Percentiles rank a stretch among this genome's conserved stretches.
These are phyloP conservation scores for Solen grandis DNA, from an alignment of 1,140 invertebrate species.

Conservation along the genomic window DNA sequence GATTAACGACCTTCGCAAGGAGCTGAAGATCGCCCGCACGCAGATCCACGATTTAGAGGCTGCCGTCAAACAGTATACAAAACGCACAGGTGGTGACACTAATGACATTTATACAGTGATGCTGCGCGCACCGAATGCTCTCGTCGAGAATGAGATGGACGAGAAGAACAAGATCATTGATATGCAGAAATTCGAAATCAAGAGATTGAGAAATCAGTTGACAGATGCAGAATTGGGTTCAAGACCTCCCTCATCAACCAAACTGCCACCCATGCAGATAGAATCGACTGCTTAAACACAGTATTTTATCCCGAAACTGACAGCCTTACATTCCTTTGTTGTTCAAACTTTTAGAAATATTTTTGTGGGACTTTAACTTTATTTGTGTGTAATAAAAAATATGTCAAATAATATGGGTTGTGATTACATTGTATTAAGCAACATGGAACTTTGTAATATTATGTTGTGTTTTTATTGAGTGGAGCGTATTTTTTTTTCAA, in stretches of 20 bases:
- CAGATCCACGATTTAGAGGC: conserved; percentile 87
- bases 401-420: no score
- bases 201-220: conserved; percentile 72
- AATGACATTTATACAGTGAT: conserved; percentile 83
- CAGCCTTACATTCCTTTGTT: no score
- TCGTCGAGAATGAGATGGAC: conserved; percentile 85
- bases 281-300: conserved; percentile 38
- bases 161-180: conserved; percentile 81
- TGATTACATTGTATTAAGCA: no score
- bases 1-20: conserved; percentile 87
- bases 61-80: conserved; percentile 83
- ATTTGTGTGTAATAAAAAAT: no score
- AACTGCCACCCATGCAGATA: conserved; percentile 67
- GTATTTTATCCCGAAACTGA: no score
- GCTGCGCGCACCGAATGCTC: conserved; percentile 83
- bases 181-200: conserved; percentile 79
- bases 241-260: conserved; percentile 66
- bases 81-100: conserved; percentile 83
- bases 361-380: no score
- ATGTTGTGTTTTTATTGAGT: no score
- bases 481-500: no score
- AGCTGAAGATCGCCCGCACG: conserved; percentile 85
- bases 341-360: no score
- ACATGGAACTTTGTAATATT: no score
- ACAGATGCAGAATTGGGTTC: conserved; percentile 70